These are phyloP conservation scores for Hydroisotoma schaefferi DNA, from an alignment of 2,888 invertebrate species.

Conservation along the genomic window DNA sequence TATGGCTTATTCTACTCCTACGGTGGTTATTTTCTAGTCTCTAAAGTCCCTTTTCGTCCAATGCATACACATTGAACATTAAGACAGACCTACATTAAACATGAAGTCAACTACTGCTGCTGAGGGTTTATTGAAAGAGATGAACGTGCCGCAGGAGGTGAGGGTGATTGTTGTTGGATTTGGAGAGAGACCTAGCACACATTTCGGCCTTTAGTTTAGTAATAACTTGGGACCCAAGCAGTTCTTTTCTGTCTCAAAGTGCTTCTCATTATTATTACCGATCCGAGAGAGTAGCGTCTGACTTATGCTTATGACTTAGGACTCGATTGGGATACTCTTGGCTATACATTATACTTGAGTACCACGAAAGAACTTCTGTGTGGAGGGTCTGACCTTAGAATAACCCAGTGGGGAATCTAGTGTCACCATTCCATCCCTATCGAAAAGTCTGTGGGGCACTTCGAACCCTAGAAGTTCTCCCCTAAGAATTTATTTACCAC, in stretches of 20 bases:
- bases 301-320: no score
- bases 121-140: constrained; percentile 23
- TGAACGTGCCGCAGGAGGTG: constrained; percentile 47
- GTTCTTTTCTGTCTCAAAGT: background rate
- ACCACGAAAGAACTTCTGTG: constrained; percentile 13
- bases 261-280: background rate
- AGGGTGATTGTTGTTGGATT: constrained; percentile 42
- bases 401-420: constrained; percentile 39
- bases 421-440: background rate
- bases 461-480: no score
- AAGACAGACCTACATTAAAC: no score
- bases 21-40: no score
- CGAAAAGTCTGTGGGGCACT: background rate
- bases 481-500: no score
- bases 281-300: no score
- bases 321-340: no score
- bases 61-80: no score
- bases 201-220: constrained; percentile 1
- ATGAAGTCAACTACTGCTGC: constrained; percentile 6
- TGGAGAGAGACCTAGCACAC: background rate
- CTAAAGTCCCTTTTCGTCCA: no score
- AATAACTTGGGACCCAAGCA: constrained; percentile 6
- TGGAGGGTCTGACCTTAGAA: constrained; percentile 39
- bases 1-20: no score
- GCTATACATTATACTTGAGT: background rate